Conservation (phyloP, 2,797 vertebrate species). For the Garrulus glandarius region DNA sequence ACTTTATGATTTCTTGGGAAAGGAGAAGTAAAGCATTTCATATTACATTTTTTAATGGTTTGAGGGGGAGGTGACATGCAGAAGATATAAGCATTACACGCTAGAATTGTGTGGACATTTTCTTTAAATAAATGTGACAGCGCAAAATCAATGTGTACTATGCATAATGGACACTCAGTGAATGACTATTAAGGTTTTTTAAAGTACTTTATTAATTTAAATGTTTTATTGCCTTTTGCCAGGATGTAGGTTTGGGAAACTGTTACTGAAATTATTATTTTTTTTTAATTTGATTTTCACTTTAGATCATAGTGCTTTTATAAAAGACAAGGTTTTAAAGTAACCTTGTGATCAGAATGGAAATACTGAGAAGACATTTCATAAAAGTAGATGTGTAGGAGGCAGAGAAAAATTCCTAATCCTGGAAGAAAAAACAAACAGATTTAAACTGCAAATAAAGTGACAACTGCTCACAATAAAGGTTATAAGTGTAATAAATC, state of each 20-base stretch:
- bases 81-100: background rate
- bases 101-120: slow-evolving; percentile 32
- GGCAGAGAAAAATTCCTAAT: background rate
- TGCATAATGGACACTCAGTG: slow-evolving; percentile 20
- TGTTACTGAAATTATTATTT: background rate
- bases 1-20: slow-evolving; percentile 48
- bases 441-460: background rate
- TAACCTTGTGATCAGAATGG: background rate
- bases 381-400: background rate
- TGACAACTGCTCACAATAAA: background rate
- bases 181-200: background rate
- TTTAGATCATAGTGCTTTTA: background rate
- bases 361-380: background rate
- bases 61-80: background rate
- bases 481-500: background rate
- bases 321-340: background rate
- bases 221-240: background rate
- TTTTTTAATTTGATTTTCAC: background rate
- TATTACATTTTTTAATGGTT: slow-evolving; percentile 33
- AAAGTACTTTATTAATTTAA: background rate
- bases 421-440: background rate
- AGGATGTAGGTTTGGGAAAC: background rate
- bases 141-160: slow-evolving; percentile 22
- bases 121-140: slow-evolving; percentile 52
- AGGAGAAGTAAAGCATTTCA: slow-evolving; percentile 26